Conservation (phyloP, 2,797 vertebrate genomes). For the Anguilla anguilla region DNA sequence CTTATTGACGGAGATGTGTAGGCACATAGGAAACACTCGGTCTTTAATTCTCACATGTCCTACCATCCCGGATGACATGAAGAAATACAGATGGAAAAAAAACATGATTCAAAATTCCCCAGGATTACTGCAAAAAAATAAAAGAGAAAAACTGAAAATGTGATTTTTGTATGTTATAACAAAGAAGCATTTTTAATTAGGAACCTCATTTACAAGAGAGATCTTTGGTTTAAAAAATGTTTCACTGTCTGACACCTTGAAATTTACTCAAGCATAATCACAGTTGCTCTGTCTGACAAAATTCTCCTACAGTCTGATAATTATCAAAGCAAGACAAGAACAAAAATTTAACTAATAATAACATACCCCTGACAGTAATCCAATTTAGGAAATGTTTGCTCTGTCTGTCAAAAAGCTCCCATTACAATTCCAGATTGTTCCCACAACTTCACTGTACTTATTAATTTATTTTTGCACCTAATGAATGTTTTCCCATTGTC, state of each 20-base stretch:
- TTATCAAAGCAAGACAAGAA: conserved; percentile 12
- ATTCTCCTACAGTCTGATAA: conserved; percentile 5
- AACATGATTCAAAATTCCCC: neutral
- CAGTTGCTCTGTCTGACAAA: neutral
- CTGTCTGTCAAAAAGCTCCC: conserved; percentile 6
- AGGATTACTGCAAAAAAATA: neutral
- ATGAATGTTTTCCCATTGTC: conserved; percentile 26
- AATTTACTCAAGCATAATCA: conserved; percentile 27
- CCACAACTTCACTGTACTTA: neutral
- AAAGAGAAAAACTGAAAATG: neutral
- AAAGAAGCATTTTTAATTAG: conserved; percentile 15
- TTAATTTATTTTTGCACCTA: conserved; percentile 11
- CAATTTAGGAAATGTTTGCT: conserved; percentile 26
- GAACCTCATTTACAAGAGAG: neutral
- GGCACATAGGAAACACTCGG: neutral
- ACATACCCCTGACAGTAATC: conserved; percentile 14
- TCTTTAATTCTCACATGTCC: neutral
- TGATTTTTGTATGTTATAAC: neutral
- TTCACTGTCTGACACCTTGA: conserved; percentile 14
- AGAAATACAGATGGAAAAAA: neutral
- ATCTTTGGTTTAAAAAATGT: conserved; percentile 2
- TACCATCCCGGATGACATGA: neutral
- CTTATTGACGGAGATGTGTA: neutral
- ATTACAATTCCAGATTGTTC: conserved; percentile 25
- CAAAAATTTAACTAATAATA: conserved; percentile 17